These are phyloP conservation scores for Odontesthes bonariensis DNA, from an alignment of 2,113 vertebrate species.

Conservation along the genomic window DNA sequence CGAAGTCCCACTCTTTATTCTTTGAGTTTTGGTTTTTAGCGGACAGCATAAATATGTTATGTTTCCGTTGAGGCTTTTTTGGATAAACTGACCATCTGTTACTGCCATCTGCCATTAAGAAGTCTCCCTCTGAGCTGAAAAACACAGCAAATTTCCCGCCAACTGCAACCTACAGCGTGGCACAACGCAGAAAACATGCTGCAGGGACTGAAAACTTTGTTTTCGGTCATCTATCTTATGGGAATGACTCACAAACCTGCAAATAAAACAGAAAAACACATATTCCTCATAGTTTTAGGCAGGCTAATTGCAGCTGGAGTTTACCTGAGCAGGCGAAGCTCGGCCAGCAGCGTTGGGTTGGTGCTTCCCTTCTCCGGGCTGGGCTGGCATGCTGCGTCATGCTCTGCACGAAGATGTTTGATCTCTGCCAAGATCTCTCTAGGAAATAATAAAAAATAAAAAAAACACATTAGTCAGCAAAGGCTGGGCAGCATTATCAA, in stretches of 20 bases:
- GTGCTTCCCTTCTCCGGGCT: conserved; percentile 92
- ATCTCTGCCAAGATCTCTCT: conserved; percentile 98
- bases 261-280: not conserved
- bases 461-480: conserved; percentile 50
- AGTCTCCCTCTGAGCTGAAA: conserved; percentile 50
- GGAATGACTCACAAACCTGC: not conserved
- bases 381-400: conserved; percentile 92
- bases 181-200: not conserved
- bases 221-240: not conserved
- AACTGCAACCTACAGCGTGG: conserved; percentile 10
- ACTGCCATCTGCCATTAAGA: conserved; percentile 65
- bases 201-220: not conserved
- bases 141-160: conserved; percentile 43
- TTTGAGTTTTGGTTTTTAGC: conserved; percentile 29
- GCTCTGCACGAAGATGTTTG: conserved; percentile 90
- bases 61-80: conserved; percentile 47
- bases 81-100: conserved; percentile 64
- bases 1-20: not conserved
- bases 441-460: conserved; percentile 11
- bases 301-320: not conserved
- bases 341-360: conserved; percentile 93
- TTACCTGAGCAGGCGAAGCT: conserved; percentile 92
- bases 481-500: conserved; percentile 11
- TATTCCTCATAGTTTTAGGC: not conserved
- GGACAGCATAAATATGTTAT: conserved; percentile 44